A percentile compares a stretch with the other conserved stretches of the same genome.
Evolutionary conservation across 2,888 invertebrate species (phyloP).

Genomic region (Catocala fraxini): DNA sequence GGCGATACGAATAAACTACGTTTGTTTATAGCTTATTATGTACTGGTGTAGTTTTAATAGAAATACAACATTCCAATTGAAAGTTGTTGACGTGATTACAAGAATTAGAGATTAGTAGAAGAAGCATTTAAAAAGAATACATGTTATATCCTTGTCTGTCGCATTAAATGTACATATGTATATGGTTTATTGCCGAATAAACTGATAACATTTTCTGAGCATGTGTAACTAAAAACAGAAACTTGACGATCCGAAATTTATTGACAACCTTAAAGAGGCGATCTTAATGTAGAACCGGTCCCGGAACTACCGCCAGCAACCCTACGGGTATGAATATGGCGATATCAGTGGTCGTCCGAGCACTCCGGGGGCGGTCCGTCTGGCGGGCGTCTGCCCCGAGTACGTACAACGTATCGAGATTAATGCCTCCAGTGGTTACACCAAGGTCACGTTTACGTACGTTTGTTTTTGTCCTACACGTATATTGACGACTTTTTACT

Average conservation of each 20-base stretch:
- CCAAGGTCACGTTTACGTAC: constrained; percentile 52
- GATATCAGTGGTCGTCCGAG: constrained; percentile 51
- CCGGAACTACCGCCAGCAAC: constrained; percentile 17
- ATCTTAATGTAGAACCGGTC: constrained; percentile 4
- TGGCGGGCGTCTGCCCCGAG: constrained; percentile 52
- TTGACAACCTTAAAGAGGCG: background rate
- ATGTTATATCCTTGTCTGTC: too few relatives aligned
- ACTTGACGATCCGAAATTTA: too few relatives aligned
- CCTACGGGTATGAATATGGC: constrained; percentile 50
- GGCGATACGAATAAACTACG: background rate
- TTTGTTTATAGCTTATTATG: too few relatives aligned
- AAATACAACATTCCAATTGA: too few relatives aligned
- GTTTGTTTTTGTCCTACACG: constrained; percentile 45
- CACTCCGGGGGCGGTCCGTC: constrained; percentile 47
- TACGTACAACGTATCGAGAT: constrained; percentile 43
- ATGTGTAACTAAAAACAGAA: too few relatives aligned
- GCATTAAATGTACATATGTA: too few relatives aligned
- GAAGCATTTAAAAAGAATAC: too few relatives aligned
- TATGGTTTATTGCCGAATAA: too few relatives aligned
- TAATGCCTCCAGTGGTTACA: constrained; percentile 55
- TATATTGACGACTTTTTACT: constrained; percentile 29
- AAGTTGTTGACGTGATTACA: too few relatives aligned
- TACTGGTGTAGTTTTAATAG: too few relatives aligned
- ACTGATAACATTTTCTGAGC: too few relatives aligned
- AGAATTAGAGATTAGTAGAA: too few relatives aligned